Conservation (phyloP, 2,797 vertebrate genomes). For the Pagetopsis macropterus region DNA sequence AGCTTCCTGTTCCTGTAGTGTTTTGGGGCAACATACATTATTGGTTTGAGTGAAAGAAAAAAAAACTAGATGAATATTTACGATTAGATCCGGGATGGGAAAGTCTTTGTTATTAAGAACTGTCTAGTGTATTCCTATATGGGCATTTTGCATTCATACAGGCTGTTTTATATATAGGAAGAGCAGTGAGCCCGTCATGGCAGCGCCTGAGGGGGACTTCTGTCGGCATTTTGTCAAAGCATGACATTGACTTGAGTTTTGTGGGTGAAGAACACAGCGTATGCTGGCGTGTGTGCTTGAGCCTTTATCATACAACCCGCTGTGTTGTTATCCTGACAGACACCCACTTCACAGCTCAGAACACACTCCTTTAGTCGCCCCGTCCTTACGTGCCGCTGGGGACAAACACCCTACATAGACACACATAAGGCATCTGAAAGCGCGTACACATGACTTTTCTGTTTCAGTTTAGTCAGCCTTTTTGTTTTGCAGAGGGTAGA, state of each 20-base stretch:
- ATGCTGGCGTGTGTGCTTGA: constrained; percentile 33
- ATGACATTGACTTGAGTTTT: constrained; percentile 50
- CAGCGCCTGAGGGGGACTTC: constrained; percentile 22
- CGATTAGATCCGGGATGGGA: constrained; percentile 14
- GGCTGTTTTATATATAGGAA: constrained; percentile 48
- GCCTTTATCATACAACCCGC: constrained; percentile 54
- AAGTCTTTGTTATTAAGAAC: constrained; percentile 33
- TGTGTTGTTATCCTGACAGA: constrained; percentile 66
- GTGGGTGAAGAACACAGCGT: constrained; percentile 23
- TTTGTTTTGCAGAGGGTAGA: constrained; percentile 42
- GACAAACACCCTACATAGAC: constrained; percentile 54
- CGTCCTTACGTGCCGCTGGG: constrained; percentile 46
- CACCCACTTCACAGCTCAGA: constrained; percentile 72
- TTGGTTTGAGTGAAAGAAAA: constrained; percentile 24
- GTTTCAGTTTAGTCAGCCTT: constrained; percentile 56
- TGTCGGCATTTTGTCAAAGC: constrained; percentile 56
- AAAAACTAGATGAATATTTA: constrained; percentile 28
- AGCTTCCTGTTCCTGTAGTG: constrained; percentile 4
- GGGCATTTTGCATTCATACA: constrained; percentile 22
- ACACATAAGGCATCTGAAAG: constrained; percentile 23
- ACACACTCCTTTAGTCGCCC: constrained; percentile 58
- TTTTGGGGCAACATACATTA: constrained; percentile 34
- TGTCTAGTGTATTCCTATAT: constrained; percentile 4
- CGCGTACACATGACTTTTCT: constrained; percentile 35
- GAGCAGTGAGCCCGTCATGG: constrained; percentile 35